Conservation (phyloP, 2,888 invertebrate species). For the Rhamnusium bicolor region DNA sequence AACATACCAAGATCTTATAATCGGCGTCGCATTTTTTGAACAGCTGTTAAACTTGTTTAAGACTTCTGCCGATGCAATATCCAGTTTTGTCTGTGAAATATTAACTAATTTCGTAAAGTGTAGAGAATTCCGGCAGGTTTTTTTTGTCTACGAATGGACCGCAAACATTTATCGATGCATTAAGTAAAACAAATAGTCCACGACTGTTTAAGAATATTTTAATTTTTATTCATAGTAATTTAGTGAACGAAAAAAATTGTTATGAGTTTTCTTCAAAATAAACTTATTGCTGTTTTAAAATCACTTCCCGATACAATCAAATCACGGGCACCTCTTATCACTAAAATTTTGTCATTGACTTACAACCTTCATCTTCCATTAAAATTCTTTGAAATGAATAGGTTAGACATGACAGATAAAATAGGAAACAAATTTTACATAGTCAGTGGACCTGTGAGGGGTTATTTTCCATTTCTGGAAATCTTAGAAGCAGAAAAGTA, state of each 20-base stretch:
- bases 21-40: slow-evolving; percentile 47
- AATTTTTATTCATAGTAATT: slow-evolving; percentile 58
- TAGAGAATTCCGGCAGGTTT: slow-evolving; percentile 52
- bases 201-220: slow-evolving; percentile 55
- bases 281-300: slow-evolving; percentile 51
- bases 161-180: slow-evolving; percentile 47
- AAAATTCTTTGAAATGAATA: slow-evolving; percentile 61
- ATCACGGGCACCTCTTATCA: slow-evolving; percentile 53
- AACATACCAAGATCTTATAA: slow-evolving; percentile 49
- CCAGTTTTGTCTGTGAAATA: slow-evolving; percentile 54
- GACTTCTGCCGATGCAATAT: slow-evolving; percentile 41
- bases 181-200: slow-evolving; percentile 47
- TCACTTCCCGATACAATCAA: slow-evolving; percentile 44
- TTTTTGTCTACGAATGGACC: slow-evolving; percentile 54
- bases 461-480: slow-evolving; percentile 64
- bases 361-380: slow-evolving; percentile 61
- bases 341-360: slow-evolving; percentile 54
- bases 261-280: slow-evolving; percentile 52
- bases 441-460: slow-evolving; percentile 57
- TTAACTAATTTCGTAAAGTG: slow-evolving; percentile 48
- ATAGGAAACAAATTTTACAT: slow-evolving; percentile 62
- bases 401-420: slow-evolving; percentile 60
- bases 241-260: slow-evolving; percentile 57
- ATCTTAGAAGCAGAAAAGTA: slow-evolving; percentile 57
- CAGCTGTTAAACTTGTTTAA: slow-evolving; percentile 50